Evolutionary conservation across 2,113 vertebrate species (phyloP).

Genomic region (Semnopithecus entellus): DNA sequence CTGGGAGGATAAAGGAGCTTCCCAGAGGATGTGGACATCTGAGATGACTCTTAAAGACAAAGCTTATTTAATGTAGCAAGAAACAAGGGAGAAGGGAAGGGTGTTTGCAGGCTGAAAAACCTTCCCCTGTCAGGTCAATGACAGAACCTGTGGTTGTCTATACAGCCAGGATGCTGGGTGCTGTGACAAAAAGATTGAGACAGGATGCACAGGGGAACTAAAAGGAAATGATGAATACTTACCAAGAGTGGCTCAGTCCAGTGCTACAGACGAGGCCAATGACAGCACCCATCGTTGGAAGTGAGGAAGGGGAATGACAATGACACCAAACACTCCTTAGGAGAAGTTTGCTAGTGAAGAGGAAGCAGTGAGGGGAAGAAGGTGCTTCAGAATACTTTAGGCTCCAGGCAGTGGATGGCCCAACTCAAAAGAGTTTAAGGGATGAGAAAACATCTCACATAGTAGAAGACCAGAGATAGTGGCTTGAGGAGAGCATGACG

Average conservation of each 20-base stretch:
- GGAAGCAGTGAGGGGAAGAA: neutral
- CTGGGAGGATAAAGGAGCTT: neutral
- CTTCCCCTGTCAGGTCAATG: neutral
- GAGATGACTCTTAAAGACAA: neutral
- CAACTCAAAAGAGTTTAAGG: too few relatives aligned
- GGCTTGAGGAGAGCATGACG: rapidly evolving
- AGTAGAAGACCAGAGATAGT: rapidly evolving
- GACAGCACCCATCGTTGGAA: neutral
- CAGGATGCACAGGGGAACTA: rapidly evolving
- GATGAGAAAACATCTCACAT: rapidly evolving
- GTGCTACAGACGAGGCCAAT: rapidly evolving
- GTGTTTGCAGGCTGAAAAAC: neutral
- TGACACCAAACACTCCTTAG: neutral
- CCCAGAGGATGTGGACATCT: neutral
- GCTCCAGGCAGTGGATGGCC: neutral
- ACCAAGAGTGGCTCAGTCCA: rapidly evolving
- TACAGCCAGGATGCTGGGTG: rapidly evolving
- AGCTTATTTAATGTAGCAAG: too few relatives aligned
- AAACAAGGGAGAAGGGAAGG: neutral
- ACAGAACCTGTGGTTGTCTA: rapidly evolving
- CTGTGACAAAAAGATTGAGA: neutral
- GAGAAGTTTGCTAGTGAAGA: neutral
- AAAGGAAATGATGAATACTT: rapidly evolving
- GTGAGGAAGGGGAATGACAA: neutral
- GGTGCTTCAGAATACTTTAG: neutral